Evolutionary conservation across 2,113 vertebrate species (phyloP).

Genomic region (Gorsachius goisagi): DNA sequence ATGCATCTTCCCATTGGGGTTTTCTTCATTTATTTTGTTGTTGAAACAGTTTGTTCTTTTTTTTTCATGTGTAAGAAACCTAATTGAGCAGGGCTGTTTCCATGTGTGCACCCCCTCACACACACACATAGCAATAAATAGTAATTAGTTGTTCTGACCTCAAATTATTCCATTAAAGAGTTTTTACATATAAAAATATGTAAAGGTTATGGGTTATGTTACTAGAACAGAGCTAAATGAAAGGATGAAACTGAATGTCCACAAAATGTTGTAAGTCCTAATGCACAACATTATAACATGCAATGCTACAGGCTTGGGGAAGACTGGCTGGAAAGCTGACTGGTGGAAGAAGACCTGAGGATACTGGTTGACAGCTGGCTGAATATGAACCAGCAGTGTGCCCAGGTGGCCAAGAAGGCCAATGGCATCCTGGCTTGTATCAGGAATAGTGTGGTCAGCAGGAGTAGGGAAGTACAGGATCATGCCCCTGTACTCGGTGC

Average conservation of each 20-base stretch:
- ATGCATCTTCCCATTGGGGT: background rate
- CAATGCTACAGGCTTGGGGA: no score
- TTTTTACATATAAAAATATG: background rate
- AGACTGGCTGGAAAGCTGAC: no score
- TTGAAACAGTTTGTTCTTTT: background rate
- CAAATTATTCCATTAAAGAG: background rate
- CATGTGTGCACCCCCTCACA: background rate
- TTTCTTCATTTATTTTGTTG: background rate
- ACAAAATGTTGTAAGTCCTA: background rate
- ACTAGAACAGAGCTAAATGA: background rate
- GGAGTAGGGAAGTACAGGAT: no score
- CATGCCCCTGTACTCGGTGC: no score
- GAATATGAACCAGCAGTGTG: no score
- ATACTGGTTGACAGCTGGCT: no score
- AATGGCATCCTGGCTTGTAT: no score
- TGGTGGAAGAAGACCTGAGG: no score
- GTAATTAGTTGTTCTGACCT: background rate
- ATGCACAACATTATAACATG: background rate
- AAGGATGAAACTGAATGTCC: background rate
- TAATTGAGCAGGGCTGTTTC: background rate
- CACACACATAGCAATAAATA: background rate
- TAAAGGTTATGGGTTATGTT: background rate
- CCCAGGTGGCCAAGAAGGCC: no score
- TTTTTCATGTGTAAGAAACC: background rate
- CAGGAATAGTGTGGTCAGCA: no score